Base-by-base conservation (phyloP, 2,888 invertebrate genomes). In the Alviniconcha strummeri region DNA sequence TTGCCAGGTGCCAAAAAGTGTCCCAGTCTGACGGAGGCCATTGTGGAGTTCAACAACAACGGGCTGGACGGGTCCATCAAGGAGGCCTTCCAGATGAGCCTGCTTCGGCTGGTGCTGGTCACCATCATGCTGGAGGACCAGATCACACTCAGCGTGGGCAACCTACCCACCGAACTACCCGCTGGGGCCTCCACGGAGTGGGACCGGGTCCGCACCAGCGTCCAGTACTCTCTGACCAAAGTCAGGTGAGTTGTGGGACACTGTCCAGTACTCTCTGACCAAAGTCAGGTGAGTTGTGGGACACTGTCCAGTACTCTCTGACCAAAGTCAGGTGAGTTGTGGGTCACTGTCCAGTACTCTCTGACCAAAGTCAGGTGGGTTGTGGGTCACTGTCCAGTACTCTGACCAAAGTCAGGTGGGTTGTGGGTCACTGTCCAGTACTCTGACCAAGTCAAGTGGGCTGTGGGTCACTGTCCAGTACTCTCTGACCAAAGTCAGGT, bases 51-150 rank as follows among this genome's bases (percentile, higher is more conserved):
- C 91, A 97, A 97, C 90, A 96, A 96, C 85, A 91, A 91, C 64
- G 87, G 88, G 72, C 87, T 92, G 77, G 91, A 91, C 67, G 86
- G 88, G 6, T 89, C 91, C 76, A 89, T 91, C 9, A 91, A 90
- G 81, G 92, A 93, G 86, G 91, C 92, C 81, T 93, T 93, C 88
- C 91, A 94, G 89, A 91, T 93, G 36, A 91, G 91, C 84, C 88
- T 94, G 76, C 87, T 94, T 57, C 95, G 96, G 87, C 94, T 97
- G 85, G 94, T 97, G 55, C 94, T 96, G 89, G 95, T 96, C 4
- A 94, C 97, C 84, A 96, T 97, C 85, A 96, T 96, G 92, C 93
- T 97, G 86, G 97, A 97, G 93, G 95, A 96, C 90, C 96, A 96
- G 90, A 96, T 97, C 54, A 94, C 94, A 75, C 92, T 94, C 56